Evolutionary conservation across 2,888 invertebrate species (phyloP).

Genomic region (Protonemura montana): DNA sequence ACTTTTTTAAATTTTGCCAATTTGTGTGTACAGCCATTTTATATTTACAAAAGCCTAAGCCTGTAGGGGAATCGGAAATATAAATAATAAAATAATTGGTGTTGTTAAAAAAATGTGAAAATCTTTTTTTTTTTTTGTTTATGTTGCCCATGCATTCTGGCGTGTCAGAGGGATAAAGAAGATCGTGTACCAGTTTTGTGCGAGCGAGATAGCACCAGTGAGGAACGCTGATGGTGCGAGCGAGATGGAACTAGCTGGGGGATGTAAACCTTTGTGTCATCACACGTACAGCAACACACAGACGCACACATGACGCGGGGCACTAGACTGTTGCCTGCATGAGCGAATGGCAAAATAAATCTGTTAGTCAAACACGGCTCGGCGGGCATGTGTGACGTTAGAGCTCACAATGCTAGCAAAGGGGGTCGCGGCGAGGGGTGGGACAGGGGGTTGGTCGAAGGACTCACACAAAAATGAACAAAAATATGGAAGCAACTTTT

Average conservation of each 20-base stretch:
- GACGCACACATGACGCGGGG: not conserved
- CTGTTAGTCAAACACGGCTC: slow-evolving; percentile 42
- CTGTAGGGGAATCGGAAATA: not conserved
- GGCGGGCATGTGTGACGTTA: slow-evolving; percentile 31
- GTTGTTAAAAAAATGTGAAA: not conserved
- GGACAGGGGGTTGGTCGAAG: not conserved
- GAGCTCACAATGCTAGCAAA: not conserved
- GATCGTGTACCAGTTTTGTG: slow-evolving; percentile 19
- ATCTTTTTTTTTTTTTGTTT: not conserved
- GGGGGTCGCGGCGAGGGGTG: not conserved
- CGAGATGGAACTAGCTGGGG: not conserved
- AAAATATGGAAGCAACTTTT: not conserved
- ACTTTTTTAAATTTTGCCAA: slow-evolving; percentile 16
- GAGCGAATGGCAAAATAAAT: slow-evolving; percentile 43
- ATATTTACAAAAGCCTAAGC: slow-evolving; percentile 12
- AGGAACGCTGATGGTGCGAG: not conserved
- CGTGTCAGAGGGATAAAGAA: slow-evolving; percentile 17
- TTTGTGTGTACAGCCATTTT: not conserved
- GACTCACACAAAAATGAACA: slow-evolving; percentile 15
- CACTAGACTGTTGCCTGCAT: not conserved
- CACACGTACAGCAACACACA: slow-evolving; percentile 37
- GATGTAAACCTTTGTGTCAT: slow-evolving; percentile 44
- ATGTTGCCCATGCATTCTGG: not conserved
- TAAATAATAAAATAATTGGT: slow-evolving; percentile 7
- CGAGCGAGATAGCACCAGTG: not conserved